These are phyloP conservation scores for Suillia variegata DNA, from an alignment of 2,888 invertebrate species.

Conservation along the genomic window DNA sequence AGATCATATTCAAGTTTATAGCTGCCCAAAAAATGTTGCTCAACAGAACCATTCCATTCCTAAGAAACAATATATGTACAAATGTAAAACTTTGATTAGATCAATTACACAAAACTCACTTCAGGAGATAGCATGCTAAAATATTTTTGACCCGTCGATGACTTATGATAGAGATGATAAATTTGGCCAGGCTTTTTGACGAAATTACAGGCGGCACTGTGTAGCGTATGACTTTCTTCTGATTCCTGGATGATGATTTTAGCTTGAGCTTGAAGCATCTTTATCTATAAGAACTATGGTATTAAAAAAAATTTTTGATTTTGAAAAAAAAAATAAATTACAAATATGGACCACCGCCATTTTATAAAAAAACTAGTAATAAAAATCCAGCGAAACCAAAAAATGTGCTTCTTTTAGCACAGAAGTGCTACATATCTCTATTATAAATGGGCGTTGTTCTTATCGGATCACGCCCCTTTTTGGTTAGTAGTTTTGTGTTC, in stretches of 20 bases:
- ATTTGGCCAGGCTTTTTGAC: slow-evolving; percentile 72
- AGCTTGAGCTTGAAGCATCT: slow-evolving; percentile 71
- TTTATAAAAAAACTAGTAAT: too few species aligned
- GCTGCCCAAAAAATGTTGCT: slow-evolving; percentile 69
- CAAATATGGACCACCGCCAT: too few species aligned
- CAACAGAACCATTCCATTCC: slow-evolving; percentile 72
- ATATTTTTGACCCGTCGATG: slow-evolving; percentile 71
- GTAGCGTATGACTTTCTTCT: slow-evolving; percentile 66
- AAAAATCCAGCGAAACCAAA: too few species aligned
- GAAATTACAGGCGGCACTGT: slow-evolving; percentile 77
- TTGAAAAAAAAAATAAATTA: too few species aligned
- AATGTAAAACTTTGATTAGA: background rate
- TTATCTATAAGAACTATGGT: slow-evolving; percentile 64
- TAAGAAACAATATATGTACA: slow-evolving; percentile 50
- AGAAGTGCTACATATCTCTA: too few species aligned
- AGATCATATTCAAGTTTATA: slow-evolving; percentile 72
- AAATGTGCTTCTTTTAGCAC: too few species aligned
- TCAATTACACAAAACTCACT: slow-evolving; percentile 54
- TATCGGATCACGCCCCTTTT: too few species aligned
- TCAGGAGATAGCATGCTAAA: slow-evolving; percentile 77
- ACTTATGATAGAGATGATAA: slow-evolving; percentile 73
- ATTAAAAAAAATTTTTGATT: too few species aligned
- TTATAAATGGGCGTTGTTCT: too few species aligned
- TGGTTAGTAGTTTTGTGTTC: too few species aligned
- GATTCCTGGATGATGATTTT: slow-evolving; percentile 67